phyloP scores from a whole-genome alignment of 2,888 invertebrate species.

The Troides helena region DNA sequence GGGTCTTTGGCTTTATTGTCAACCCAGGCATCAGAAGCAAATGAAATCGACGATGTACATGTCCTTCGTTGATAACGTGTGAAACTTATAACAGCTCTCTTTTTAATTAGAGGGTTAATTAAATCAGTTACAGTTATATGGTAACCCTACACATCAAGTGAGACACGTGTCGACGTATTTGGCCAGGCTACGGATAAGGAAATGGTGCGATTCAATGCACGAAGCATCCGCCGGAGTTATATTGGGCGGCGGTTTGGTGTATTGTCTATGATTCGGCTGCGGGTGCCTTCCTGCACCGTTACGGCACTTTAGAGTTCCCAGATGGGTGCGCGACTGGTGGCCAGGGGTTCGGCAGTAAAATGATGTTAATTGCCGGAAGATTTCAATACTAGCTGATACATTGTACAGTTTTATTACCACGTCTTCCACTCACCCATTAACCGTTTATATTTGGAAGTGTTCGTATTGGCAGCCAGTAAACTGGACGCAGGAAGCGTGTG shows the following conservation, averaged over 20 bases:
- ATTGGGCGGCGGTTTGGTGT: conserved; percentile 37
- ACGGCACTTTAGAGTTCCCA: conserved; percentile 34
- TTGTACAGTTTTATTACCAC: conserved; percentile 11
- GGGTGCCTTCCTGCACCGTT: conserved; percentile 56
- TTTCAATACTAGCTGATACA: conserved; percentile 9
- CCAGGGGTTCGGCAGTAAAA: conserved; percentile 2
- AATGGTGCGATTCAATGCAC: conserved; percentile 63
- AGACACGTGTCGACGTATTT: conserved; percentile 42
- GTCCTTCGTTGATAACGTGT: too few species aligned
- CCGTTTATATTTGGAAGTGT: not conserved
- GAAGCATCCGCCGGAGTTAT: conserved; percentile 57
- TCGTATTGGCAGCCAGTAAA: not conserved
- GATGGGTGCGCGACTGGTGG: conserved; percentile 35
- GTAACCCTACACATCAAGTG: conserved; percentile 26
- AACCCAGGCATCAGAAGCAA: too few species aligned
- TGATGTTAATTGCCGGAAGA: conserved; percentile 18
- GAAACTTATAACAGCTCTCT: too few species aligned
- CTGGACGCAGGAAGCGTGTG: not conserved
- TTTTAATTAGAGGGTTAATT: not conserved
- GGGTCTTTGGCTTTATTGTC: too few species aligned
- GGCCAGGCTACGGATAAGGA: conserved; percentile 42
- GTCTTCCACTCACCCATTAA: not conserved
- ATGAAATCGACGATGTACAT: too few species aligned
- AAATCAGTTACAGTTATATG: not conserved
- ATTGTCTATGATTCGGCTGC: conserved; percentile 57